These are phyloP conservation scores for Tangara arthus DNA, from an alignment of 2,797 vertebrate genomes.

Conservation along the genomic window DNA sequence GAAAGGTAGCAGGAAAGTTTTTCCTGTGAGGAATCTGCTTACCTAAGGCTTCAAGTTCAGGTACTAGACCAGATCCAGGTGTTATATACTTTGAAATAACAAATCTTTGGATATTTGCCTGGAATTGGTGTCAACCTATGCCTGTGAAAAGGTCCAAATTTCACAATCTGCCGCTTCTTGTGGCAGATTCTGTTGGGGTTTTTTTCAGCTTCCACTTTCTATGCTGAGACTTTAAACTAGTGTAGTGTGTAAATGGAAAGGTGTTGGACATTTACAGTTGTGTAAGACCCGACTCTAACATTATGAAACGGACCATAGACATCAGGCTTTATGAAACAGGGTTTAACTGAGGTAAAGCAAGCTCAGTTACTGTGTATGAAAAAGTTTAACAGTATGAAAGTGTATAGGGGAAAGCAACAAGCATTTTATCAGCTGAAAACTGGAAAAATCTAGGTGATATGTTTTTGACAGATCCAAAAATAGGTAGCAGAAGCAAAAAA, in stretches of 20 bases:
- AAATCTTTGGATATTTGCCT: neutral
- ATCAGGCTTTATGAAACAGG: neutral
- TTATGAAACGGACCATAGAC: neutral
- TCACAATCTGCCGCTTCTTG: neutral
- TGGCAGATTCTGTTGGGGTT: neutral
- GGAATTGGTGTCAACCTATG: neutral
- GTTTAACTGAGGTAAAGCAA: neutral
- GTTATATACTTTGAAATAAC: neutral
- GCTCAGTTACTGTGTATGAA: neutral
- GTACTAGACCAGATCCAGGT: neutral
- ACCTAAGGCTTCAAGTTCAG: neutral
- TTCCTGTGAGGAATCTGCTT: neutral
- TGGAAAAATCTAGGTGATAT: neutral
- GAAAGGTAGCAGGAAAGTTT: neutral
- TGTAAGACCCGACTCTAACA: neutral
- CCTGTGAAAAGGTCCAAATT: neutral
- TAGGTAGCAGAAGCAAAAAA: neutral
- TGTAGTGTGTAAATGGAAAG: neutral
- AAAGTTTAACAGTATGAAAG: neutral
- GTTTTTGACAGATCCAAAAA: neutral
- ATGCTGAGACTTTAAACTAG: neutral
- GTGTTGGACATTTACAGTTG: neutral
- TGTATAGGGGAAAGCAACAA: neutral
- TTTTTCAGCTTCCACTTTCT: neutral
- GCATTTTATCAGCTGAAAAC: neutral